Base-by-base conservation (phyloP, 2,888 invertebrate genomes). In the Epistrophe eligans region DNA sequence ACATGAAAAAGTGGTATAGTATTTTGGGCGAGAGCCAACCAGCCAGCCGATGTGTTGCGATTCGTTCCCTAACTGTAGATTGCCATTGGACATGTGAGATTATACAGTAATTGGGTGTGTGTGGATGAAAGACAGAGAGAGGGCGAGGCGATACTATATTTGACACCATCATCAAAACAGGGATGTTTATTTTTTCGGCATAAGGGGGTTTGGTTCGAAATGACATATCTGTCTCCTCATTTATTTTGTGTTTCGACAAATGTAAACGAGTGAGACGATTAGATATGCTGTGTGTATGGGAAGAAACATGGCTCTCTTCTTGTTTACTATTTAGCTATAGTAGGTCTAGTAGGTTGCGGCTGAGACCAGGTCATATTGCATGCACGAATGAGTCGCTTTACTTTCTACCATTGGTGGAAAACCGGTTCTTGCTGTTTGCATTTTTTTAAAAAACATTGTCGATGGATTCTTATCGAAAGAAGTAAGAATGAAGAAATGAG, bases 351-450 rank as follows among this genome's bases (percentile, higher is more conserved):
- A 50, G 19, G 52, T 15, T 28, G 43, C 40, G 11, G 43, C 9
- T 5, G 40, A 48, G 62, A 87, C 58, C 79, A 76, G 82, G 87
- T 87, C 87, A 87, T 82, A 87, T 87, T 87, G 87, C 82, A 82
- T 87, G 82, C 87, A 87, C 83, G 82, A 87, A 79, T 79, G 76
- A 79, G 19, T 55, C 48, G 71, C 50, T 87, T 82, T 79, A 72
- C 76, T 76, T 79, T 79, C 79, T 77, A 71, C 79, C 83, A 87
- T 87, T 87, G 87, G 87, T 79, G 79, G 87, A 79, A 82, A 87
- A 55, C 45, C 50, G 5, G 50, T 62, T 28, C 55, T 72, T 80
- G 64, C 19, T 71, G 24, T 72, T 64, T 66, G 40, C 38, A 19
- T 28, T 24, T 38, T 73, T 58, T 17, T 17, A 6, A 9, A n/a